Conservation (phyloP, 2,888 invertebrate genomes). For the Drosophila diplacantha region DNA sequence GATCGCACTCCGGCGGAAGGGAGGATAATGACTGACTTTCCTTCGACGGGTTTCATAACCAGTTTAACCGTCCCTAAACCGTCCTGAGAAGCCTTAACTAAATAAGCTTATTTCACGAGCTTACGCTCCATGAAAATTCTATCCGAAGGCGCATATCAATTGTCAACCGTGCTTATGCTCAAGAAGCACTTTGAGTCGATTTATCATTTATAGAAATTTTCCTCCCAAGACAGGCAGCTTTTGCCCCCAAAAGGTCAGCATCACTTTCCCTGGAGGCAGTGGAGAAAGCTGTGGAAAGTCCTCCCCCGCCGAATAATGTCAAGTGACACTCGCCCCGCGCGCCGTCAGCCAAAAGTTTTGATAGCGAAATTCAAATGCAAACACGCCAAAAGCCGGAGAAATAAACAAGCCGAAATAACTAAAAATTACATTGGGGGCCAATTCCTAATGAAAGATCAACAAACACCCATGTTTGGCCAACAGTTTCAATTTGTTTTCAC, state of each 20-base stretch:
- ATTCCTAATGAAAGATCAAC: conserved; percentile 45
- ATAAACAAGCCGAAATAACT: conserved; percentile 21
- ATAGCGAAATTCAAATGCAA: conserved; percentile 50
- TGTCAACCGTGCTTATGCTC: conserved; percentile 23
- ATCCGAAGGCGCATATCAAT: conserved; percentile 27
- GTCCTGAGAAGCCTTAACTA: not conserved
- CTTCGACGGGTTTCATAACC: conserved; percentile 11
- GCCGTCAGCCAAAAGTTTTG: conserved; percentile 45
- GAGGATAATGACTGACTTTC: conserved; percentile 1
- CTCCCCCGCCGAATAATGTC: conserved; percentile 20
- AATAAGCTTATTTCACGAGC: conserved; percentile 21
- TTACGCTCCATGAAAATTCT: conserved; percentile 10
- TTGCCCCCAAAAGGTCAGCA: conserved; percentile 13
- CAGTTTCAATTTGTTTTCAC: conserved; percentile 9
- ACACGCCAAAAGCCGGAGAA: conserved; percentile 35
- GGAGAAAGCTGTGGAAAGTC: not conserved
- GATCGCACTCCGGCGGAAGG: not conserved
- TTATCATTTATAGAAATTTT: conserved; percentile 45
- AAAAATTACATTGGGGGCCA: conserved; percentile 35
- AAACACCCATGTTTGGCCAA: conserved; percentile 4
- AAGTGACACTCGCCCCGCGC: conserved; percentile 35
- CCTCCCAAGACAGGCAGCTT: not conserved
- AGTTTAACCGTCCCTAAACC: conserved; percentile 17
- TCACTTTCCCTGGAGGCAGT: conserved; percentile 2
- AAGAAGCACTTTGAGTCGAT: conserved; percentile 35